phyloP scores from a whole-genome alignment of 2,888 invertebrate genomes.

The Neoscelio sp. region DNA sequence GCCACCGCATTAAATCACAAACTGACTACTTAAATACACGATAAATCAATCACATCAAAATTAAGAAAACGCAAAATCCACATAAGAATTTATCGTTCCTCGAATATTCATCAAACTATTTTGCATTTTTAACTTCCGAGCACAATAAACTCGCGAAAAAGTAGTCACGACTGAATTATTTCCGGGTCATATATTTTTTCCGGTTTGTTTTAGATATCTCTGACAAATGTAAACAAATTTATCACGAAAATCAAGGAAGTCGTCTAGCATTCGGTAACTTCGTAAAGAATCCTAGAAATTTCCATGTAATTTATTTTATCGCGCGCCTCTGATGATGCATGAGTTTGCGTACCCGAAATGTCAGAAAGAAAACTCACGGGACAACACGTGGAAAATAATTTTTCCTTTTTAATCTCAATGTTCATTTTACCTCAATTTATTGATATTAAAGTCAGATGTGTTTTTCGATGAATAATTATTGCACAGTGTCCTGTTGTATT shows the following conservation, averaged over 20 bases:
- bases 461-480: too few species aligned
- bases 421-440: too few species aligned
- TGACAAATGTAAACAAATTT: constrained; percentile 39
- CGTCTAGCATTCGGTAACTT: constrained; percentile 5
- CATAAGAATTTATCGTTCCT: neutral
- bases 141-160: neutral
- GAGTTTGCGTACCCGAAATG: constrained; percentile 8
- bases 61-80: constrained; percentile 1
- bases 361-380: constrained; percentile 14
- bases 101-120: constrained; percentile 11
- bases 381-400: constrained; percentile 24
- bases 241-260: constrained; percentile 13
- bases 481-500: too few species aligned
- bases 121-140: neutral
- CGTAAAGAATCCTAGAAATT: constrained; percentile 16
- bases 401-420: neutral
- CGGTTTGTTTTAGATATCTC: neutral
- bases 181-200: constrained; percentile 23
- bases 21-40: constrained; percentile 2
- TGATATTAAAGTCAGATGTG: too few species aligned
- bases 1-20: constrained; percentile 6
- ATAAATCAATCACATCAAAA: constrained; percentile 22
- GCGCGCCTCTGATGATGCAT: constrained; percentile 6
- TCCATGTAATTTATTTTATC: constrained; percentile 10
- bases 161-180: neutral